Conservation (phyloP, 1,140 invertebrate species). For the Dendroctonus valens region DNA sequence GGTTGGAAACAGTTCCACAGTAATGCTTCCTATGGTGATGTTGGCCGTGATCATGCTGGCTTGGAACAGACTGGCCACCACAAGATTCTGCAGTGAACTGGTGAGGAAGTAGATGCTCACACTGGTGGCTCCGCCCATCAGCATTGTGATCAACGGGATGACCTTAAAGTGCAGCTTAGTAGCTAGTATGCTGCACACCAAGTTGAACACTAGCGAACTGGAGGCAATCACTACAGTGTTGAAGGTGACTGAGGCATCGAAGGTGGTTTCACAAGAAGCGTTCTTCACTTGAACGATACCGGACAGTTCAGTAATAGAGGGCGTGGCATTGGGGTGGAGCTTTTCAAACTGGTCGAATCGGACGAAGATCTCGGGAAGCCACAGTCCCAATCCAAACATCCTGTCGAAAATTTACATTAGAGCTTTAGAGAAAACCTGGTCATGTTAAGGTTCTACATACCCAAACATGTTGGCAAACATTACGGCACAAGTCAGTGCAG, state of each 20-base stretch:
- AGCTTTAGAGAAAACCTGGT: slow-evolving; percentile 10
- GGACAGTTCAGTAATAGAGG: slow-evolving; percentile 55
- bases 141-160: slow-evolving; percentile 52
- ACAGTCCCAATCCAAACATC: slow-evolving; percentile 67
- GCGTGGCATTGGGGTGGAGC: slow-evolving; percentile 51
- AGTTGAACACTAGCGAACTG: slow-evolving; percentile 52
- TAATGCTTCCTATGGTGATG: slow-evolving; percentile 56
- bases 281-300: slow-evolving; percentile 29
- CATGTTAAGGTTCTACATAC: slow-evolving; percentile 51
- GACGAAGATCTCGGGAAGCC: slow-evolving; percentile 68
- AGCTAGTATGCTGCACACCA: slow-evolving; percentile 50
- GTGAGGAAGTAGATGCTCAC: slow-evolving; percentile 55
- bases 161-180: slow-evolving; percentile 41
- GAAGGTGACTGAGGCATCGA: slow-evolving; percentile 51
- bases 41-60: slow-evolving; percentile 58
- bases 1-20: slow-evolving; percentile 59
- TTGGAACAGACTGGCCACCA: slow-evolving; percentile 57
- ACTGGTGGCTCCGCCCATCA: slow-evolving; percentile 52
- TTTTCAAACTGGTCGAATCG: slow-evolving; percentile 55
- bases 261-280: slow-evolving; percentile 38
- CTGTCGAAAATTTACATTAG: slow-evolving; percentile 46
- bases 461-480: slow-evolving; percentile 69
- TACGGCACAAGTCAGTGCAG: slow-evolving; percentile 56
- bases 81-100: slow-evolving; percentile 53
- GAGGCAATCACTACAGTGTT: slow-evolving; percentile 55